These are phyloP conservation scores for Mustela erminea DNA, from an alignment of 2,797 vertebrate species.

Conservation along the genomic window DNA sequence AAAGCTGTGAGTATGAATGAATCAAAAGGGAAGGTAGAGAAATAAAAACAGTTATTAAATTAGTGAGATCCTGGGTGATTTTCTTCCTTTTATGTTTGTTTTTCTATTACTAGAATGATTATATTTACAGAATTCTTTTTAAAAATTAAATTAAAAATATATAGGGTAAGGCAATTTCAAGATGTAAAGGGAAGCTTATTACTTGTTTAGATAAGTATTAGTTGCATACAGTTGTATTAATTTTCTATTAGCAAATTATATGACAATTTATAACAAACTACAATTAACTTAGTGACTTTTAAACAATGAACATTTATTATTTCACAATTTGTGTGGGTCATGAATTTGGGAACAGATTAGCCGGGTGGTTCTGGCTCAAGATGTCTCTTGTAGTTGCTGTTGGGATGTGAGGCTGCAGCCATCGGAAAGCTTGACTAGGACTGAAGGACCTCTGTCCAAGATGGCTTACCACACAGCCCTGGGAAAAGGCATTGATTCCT, in stretches of 20 bases:
- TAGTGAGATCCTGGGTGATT: background rate
- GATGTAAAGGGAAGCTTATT: background rate
- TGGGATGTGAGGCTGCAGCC: background rate
- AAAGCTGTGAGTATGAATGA: background rate
- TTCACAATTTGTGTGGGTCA: background rate
- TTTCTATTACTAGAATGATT: background rate
- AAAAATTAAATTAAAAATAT: background rate
- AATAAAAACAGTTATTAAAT: slow-evolving; percentile 6
- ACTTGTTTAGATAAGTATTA: background rate
- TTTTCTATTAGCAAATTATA: background rate
- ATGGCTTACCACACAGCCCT: background rate
- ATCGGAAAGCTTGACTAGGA: background rate
- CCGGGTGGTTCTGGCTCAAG: background rate
- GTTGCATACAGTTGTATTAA: background rate
- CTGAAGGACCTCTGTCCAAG: background rate
- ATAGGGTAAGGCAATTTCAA: background rate
- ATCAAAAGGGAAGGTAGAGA: background rate
- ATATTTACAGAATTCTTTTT: slow-evolving; percentile 32
- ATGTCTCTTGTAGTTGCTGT: background rate
- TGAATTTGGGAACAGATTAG: background rate
- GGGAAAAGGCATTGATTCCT: background rate
- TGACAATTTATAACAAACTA: background rate
- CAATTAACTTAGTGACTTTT: background rate
- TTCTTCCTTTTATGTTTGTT: background rate
- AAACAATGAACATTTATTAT: background rate